Evolutionary conservation across 2,113 vertebrate genomes (phyloP), one percentile per base, ranked within the genome.

Genomic region (Salminus brasiliensis): DNA sequence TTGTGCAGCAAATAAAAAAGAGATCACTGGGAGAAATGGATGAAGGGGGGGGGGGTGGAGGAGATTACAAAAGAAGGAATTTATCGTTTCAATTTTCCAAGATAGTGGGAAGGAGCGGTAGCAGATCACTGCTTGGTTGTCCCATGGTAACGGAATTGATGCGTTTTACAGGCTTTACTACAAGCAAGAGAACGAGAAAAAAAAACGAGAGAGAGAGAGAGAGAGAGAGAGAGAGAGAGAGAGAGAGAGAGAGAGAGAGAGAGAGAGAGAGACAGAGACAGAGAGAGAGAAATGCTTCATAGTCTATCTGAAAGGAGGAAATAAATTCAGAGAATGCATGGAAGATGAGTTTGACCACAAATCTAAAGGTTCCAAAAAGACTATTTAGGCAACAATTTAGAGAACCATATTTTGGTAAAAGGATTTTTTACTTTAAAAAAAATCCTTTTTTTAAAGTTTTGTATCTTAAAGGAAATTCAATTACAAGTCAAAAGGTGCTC

Each of bases 71-170:
- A 71, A 60, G 52, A 73, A 53, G 57, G 70, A 81, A 81, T 90
- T 91, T 92, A 92, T 90, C 78, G 88, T 88, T 92, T 91, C 89
- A 92, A 93, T 93, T 93, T 93, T 89, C 87, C 83, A 67, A 72
- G 82, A 84, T 82, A 84, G 88, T 55, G 86, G 85, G 81, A 83
- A 85, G 85, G 83, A 41, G 74, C 76, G 82, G 80, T 21, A 71
- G 80, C 76, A 87, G 88, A 90, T 87, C 88, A 89, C 87, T 84
- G 79, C 81, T 79, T 69, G 66, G 87, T 88, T 85, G 82, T 90
- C 86, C 85, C 83, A 88, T 83, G 88, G 86, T 91, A 89, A 91
- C 85, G 82, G 90, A 85, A 91, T 89, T 89, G 90, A 90, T 90
- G 88, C 71, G 69, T 65, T 71, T 80, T 74, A 83, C 72, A 39